phyloP scores from a whole-genome alignment of 30 jellyfish, hydroid and myxozoan species.

The Clytia hemisphaerica region DNA sequence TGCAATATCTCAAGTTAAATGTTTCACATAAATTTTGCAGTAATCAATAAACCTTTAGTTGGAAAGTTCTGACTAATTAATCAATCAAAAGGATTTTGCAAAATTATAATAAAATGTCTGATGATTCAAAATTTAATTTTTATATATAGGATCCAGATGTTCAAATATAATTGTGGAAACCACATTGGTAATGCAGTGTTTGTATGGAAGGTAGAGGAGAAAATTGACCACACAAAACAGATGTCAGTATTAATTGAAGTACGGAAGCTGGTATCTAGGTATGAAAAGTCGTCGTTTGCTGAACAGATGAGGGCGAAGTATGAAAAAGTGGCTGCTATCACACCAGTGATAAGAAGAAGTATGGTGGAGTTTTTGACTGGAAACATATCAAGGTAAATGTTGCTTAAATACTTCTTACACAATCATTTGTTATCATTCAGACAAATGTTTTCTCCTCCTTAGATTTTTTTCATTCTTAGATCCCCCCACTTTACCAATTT shows the following conservation, averaged over 20 bases:
- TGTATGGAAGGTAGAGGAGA: conserved; percentile 18
- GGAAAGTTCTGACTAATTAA: too few species aligned
- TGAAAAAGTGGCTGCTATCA: conserved; percentile 10
- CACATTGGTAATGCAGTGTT: conserved; percentile 23
- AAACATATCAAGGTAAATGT: conserved; percentile 24
- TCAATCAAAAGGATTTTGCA: too few species aligned
- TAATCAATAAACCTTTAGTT: too few species aligned
- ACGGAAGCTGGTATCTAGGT: conserved; percentile 22
- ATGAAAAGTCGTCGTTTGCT: conserved; percentile 17
- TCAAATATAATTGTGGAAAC: conserved; percentile 22
- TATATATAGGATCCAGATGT: conserved; percentile 39
- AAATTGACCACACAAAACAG: conserved; percentile 20
- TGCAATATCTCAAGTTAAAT: too few species aligned
- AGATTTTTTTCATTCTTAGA: too few species aligned
- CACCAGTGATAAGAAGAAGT: conserved; percentile 36
- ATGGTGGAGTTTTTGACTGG: conserved; percentile 37
- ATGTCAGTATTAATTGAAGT: background rate
- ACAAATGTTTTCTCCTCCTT: too few species aligned
- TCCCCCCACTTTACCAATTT: too few species aligned
- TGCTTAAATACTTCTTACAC: background rate
- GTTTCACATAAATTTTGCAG: too few species aligned
- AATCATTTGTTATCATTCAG: too few species aligned
- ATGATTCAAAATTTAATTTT: too few species aligned
- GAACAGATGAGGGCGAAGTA: conserved; percentile 17
- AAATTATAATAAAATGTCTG: too few species aligned